These are phyloP conservation scores for Bicyclus anynana DNA, from an alignment of 1,140 invertebrate genomes.

Conservation along the genomic window DNA sequence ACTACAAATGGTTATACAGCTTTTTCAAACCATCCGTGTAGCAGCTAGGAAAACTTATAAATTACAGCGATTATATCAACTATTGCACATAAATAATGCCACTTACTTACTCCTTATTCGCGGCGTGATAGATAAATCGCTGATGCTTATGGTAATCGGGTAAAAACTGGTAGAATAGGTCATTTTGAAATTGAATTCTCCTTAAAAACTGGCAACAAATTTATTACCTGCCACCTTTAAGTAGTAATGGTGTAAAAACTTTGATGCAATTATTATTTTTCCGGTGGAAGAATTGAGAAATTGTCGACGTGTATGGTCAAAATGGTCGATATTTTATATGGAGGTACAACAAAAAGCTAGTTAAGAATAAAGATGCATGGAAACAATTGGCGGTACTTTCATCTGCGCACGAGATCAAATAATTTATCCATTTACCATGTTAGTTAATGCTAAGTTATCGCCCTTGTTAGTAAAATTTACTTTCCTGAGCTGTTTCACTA, in stretches of 20 bases:
- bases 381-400: not conserved
- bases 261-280: not conserved
- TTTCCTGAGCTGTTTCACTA: too few relatives aligned
- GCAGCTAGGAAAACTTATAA: constrained; percentile 24
- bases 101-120: constrained; percentile 16
- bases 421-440: too few relatives aligned
- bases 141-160: constrained; percentile 1
- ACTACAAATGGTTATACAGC: constrained; percentile 4
- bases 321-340: not conserved
- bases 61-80: constrained; percentile 31
- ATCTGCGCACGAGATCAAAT: too few relatives aligned
- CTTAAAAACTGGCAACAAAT: not conserved
- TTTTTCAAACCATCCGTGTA: constrained; percentile 8
- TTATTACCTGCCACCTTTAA: not conserved
- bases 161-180: constrained; percentile 2
- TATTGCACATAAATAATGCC: constrained; percentile 27
- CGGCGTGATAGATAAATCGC: constrained; percentile 12
- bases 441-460: too few relatives aligned
- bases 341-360: not conserved
- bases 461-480: too few relatives aligned
- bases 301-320: not conserved
- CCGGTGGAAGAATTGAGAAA: not conserved
- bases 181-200: constrained; percentile 1
- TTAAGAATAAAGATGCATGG: not conserved
- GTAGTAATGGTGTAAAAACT: not conserved